Conservation (phyloP, 2,888 invertebrate species). For the Sinhomidia bicolor region DNA sequence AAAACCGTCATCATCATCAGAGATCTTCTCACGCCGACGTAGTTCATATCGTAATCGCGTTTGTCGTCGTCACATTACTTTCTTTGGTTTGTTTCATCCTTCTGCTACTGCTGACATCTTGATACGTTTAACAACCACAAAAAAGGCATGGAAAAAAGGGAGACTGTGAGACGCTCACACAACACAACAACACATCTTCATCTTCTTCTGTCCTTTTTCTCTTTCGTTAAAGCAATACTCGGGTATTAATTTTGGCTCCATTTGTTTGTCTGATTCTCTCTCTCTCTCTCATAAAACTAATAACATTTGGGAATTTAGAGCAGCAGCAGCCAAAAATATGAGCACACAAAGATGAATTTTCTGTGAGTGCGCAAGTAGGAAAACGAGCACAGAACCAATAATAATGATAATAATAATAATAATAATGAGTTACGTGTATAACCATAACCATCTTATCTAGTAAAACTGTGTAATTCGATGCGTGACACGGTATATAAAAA, state of each 20-base stretch:
- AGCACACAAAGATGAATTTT: conserved; percentile 28
- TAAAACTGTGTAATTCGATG: not conserved
- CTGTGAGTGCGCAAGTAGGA: not conserved
- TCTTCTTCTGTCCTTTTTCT: too few relatives aligned
- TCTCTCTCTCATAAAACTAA: too few relatives aligned
- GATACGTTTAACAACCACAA: not conserved
- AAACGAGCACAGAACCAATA: not conserved
- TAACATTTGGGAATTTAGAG: not conserved
- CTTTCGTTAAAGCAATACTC: not conserved
- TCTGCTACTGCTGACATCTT: too few relatives aligned
- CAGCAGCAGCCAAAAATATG: conserved; percentile 8
- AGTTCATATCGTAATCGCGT: not conserved
- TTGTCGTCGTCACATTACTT: not conserved
- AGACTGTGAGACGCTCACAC: conserved; percentile 30
- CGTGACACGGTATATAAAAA: not conserved
- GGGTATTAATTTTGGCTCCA: not conserved
- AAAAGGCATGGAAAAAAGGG: not conserved
- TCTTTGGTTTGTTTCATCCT: not conserved
- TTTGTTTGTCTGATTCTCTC: not conserved
- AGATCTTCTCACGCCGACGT: not conserved
- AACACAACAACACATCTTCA: too few relatives aligned
- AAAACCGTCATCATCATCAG: not conserved
- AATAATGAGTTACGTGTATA: not conserved
- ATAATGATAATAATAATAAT: too few relatives aligned
- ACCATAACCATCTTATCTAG: not conserved